Evolutionary conservation across 2,888 invertebrate species (phyloP).

Genomic region (Callimorpha dominula): DNA sequence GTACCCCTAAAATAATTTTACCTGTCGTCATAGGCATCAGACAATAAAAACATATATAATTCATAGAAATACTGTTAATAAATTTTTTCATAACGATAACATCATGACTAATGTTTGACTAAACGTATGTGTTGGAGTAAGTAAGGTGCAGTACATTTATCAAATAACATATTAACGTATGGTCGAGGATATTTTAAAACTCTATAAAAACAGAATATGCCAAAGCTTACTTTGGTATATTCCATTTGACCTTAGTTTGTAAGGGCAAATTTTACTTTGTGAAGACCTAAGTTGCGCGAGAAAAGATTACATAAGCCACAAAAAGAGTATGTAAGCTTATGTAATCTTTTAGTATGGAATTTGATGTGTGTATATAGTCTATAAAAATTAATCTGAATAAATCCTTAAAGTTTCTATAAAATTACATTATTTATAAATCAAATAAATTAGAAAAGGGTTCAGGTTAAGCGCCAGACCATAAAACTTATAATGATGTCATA

Average conservation of each 20-base stretch:
- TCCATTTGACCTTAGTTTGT: too few relatives aligned
- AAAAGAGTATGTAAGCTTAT: background rate
- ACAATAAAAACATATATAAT: background rate
- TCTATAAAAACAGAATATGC: background rate
- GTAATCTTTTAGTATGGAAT: background rate
- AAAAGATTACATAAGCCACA: background rate
- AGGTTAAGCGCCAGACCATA: background rate
- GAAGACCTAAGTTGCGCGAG: background rate
- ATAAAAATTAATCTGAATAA: background rate
- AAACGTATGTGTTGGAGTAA: background rate
- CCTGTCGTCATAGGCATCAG: too few relatives aligned
- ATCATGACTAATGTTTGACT: too few relatives aligned
- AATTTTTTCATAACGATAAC: background rate
- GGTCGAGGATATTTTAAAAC: background rate
- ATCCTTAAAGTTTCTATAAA: background rate
- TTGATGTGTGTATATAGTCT: background rate
- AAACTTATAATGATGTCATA: background rate
- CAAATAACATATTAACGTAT: background rate
- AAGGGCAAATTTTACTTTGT: background rate
- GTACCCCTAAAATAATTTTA: background rate
- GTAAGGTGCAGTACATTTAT: background rate
- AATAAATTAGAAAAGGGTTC: background rate
- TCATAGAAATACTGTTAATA: background rate
- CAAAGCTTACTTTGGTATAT: background rate
- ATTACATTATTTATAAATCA: background rate